A percentile compares a stretch with the other conserved stretches of the same genome.
Evolutionary conservation across 2,888 invertebrate species (phyloP).

Genomic region (Eupithecia centaureata): DNA sequence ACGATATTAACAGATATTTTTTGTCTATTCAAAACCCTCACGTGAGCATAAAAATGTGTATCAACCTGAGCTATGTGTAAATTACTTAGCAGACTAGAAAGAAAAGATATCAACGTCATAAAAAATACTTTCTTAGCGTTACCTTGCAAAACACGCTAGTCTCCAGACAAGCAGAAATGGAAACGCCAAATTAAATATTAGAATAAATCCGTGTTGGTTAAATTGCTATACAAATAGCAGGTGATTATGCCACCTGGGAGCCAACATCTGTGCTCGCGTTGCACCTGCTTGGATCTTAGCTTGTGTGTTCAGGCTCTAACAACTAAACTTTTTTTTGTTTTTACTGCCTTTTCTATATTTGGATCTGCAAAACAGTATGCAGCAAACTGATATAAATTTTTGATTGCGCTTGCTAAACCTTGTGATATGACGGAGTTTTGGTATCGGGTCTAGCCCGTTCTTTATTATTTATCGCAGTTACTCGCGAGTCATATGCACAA

Average conservation of each 20-base stretch:
- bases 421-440: constrained; percentile 21
- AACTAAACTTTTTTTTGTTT: not conserved
- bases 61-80: not conserved
- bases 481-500: constrained; percentile 39
- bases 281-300: constrained; percentile 20
- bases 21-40: not conserved
- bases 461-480: constrained; percentile 37
- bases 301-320: constrained; percentile 4
- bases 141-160: not conserved
- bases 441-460: constrained; percentile 38
- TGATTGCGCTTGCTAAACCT: constrained; percentile 26
- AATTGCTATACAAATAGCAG: constrained; percentile 13
- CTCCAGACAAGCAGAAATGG: not conserved
- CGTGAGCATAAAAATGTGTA: not conserved
- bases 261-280: constrained; percentile 19
- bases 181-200: not conserved
- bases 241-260: constrained; percentile 26
- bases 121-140: not conserved
- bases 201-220: not conserved
- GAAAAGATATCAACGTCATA: not conserved
- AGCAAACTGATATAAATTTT: constrained; percentile 16
- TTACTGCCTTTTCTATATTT: not conserved
- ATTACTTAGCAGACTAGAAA: not conserved
- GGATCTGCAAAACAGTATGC: not conserved
- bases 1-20: not conserved